Conservation (phyloP, 2,888 invertebrate species). For the Calliscelio sp. region DNA sequence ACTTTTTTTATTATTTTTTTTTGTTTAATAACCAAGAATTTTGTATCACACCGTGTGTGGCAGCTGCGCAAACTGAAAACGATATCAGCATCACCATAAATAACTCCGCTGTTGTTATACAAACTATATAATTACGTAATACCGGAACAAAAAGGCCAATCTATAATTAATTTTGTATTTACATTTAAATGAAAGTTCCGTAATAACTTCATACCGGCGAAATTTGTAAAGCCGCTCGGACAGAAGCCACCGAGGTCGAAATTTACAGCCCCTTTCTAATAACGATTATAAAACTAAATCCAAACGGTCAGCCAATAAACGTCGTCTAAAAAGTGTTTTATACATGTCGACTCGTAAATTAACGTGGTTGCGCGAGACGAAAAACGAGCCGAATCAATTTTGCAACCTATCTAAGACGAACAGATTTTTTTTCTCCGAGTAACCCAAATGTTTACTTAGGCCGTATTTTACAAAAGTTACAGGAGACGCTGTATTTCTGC, state of each 20-base stretch:
- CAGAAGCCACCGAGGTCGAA: constrained; percentile 1
- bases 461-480: constrained; percentile 53
- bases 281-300: constrained; percentile 49
- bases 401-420: constrained; percentile 24
- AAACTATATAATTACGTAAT: constrained; percentile 6
- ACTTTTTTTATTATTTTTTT: too few species aligned
- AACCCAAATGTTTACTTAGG: constrained; percentile 52
- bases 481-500: constrained; percentile 44
- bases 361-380: constrained; percentile 4
- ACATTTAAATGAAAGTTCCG: constrained; percentile 19
- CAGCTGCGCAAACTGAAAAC: constrained; percentile 9
- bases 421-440: constrained; percentile 2
- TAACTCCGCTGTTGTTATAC: constrained; percentile 6
- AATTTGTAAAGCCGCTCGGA: constrained; percentile 12
- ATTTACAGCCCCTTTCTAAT: constrained; percentile 45
- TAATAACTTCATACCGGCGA: background rate
- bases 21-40: too few species aligned
- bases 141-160: background rate
- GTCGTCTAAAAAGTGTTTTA: constrained; percentile 29
- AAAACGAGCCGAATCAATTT: constrained; percentile 47
- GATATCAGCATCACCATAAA: constrained; percentile 7
- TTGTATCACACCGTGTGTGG: background rate
- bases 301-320: constrained; percentile 31
- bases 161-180: constrained; percentile 20
- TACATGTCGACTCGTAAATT: constrained; percentile 41